A percentile compares a stretch with the other conserved stretches of the same genome.
These are phyloP conservation scores for Calypte anna DNA, from an alignment of 2,113 vertebrate species.

Conservation along the genomic window DNA sequence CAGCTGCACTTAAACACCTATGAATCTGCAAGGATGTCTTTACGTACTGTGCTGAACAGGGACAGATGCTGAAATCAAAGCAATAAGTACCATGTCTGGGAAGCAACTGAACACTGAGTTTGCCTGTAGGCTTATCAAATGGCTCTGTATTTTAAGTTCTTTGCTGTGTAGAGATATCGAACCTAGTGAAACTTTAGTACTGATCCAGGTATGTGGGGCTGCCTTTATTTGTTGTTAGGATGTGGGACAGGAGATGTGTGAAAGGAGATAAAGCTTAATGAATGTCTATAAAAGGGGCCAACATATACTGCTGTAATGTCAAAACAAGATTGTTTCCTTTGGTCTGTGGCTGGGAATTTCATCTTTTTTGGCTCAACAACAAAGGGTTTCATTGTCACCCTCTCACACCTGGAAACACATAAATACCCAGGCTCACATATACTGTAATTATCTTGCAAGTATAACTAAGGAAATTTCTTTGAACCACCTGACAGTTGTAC, in stretches of 20 bases:
- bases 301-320: not conserved
- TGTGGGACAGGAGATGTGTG: not conserved
- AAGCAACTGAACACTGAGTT: not conserved
- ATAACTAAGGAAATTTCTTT: not conserved
- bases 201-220: not conserved
- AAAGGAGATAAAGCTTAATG: not conserved
- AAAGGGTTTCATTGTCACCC: not conserved
- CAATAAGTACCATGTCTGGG: not conserved
- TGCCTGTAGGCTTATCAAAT: not conserved
- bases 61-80: not conserved
- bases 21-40: not conserved
- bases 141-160: not conserved
- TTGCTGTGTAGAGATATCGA: not conserved
- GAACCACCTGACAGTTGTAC: not conserved
- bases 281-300: not conserved
- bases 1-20: rapidly evolving
- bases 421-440: not conserved
- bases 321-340: not conserved
- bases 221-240: not conserved
- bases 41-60: not conserved
- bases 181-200: not conserved
- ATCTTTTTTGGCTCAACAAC: not conserved
- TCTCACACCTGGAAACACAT: not conserved
- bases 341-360: not conserved
- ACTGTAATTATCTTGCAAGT: not conserved